Conservation (phyloP, 1,140 invertebrate genomes). For the Hydropsyche tenuis region DNA sequence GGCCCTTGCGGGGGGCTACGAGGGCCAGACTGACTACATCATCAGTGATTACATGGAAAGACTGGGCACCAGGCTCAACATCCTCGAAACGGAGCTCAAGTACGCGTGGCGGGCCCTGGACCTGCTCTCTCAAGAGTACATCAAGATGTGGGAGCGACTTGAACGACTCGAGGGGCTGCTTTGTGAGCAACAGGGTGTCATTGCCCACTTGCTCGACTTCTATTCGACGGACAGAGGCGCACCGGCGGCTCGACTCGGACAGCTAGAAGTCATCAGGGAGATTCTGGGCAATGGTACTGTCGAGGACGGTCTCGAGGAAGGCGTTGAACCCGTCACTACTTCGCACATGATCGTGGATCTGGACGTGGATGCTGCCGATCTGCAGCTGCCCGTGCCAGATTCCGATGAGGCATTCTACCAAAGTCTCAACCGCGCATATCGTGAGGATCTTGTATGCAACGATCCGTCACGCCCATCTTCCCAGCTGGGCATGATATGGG, state of each 20-base stretch:
- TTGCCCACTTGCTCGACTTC: conserved; percentile 84
- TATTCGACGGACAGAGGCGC: conserved; percentile 64
- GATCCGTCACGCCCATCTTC: conserved; percentile 68
- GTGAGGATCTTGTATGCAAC: conserved; percentile 76
- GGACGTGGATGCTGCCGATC: conserved; percentile 57
- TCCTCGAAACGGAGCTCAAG: conserved; percentile 87
- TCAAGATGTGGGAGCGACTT: conserved; percentile 91
- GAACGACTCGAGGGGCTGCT: conserved; percentile 90
- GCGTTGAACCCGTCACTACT: conserved; percentile 60
- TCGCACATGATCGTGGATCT: conserved; percentile 55
- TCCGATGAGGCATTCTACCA: conserved; percentile 89
- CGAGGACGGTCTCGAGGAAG: conserved; percentile 68
- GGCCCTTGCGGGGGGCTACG: conserved; percentile 54
- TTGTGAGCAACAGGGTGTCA: conserved; percentile 90
- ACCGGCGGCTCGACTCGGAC: conserved; percentile 58
- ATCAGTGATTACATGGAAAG: conserved; percentile 90
- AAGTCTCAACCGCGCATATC: conserved; percentile 85
- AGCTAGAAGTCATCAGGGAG: conserved; percentile 65
- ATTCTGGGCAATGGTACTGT: conserved; percentile 67
- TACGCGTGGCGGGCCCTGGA: conserved; percentile 92
- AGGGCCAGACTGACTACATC: conserved; percentile 66
- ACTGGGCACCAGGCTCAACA: conserved; percentile 81
- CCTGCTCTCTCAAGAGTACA: conserved; percentile 88
- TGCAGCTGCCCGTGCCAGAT: conserved; percentile 62
- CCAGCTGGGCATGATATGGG: conserved; percentile 84